Base-by-base conservation (phyloP, 2,113 vertebrate genomes). In the Mellivora capensis region DNA sequence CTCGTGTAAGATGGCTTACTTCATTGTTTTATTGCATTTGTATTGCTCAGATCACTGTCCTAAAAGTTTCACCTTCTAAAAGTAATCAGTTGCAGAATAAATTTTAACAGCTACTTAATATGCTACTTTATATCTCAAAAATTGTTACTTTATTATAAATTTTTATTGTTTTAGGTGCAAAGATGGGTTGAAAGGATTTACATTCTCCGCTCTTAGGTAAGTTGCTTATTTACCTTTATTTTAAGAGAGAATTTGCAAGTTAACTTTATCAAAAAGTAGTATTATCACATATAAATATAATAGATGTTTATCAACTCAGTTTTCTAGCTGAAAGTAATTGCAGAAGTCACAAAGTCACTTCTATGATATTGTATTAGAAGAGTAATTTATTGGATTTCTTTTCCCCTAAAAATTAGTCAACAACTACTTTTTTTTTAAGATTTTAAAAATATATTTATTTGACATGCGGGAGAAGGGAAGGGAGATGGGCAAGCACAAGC, bases 171-270 rank as follows among this genome's bases (percentile, higher is more conserved):
- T 95, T 98, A 99, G 99, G 97, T 99, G 99, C 98, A 99, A 99
- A 98, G 99, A 99, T 94, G 99, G 99, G 87, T 99, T 99, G 96
- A 99, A 99, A 98, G 99, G 99, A 98, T 99, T 99, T 98, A 99
- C 99, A 4, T 99, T 99, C 94, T 99, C 99, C 64, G 99, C 99
- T 9, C 98, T 99, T n/a, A 99, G 99, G 99, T 99, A 99, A 99
- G 99, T 99, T n/a, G 96, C 91, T 95, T 72, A 80, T 87, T 82
- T 81, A 18, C 47, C 47, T 64, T 92, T 90, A 37, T 84, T n/a
- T 87, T 92, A 69, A 74, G 34, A 89, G 67, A 62, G 29, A 79
- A 67, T 67, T 17, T 67, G 62, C 62, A 34, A 67, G 62, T 67
- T 67, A 67, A 67, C 31, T 69, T 95, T 71, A 86, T 44, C 1